These are phyloP conservation scores for Fissipunctia ypsillon DNA, from an alignment of 2,888 invertebrate genomes.

Conservation along the genomic window DNA sequence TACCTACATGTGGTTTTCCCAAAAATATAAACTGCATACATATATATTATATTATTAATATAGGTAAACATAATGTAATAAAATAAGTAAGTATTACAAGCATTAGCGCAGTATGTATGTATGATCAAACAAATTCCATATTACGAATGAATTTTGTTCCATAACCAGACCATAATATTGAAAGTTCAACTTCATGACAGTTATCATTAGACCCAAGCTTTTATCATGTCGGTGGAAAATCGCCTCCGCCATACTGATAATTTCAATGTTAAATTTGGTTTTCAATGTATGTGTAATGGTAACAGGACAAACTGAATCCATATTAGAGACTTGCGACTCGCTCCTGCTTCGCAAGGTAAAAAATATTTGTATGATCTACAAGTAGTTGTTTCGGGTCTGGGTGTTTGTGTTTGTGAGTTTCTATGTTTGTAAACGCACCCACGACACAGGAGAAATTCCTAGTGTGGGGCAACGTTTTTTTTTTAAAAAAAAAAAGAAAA, in stretches of 20 bases:
- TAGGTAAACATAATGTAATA: not conserved
- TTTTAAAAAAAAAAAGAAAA: too few species aligned
- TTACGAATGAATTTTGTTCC: not conserved
- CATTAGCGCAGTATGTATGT: not conserved
- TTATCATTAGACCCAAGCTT: not conserved
- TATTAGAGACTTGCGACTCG: not conserved
- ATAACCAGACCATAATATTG: not conserved
- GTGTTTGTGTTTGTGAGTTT: too few species aligned
- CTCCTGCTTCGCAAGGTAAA: not conserved
- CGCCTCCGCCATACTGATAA: not conserved
- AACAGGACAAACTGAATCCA: not conserved
- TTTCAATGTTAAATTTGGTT: too few species aligned
- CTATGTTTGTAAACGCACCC: too few species aligned
- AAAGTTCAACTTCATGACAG: not conserved
- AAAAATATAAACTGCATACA: conserved; percentile 5
- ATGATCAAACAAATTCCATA: not conserved
- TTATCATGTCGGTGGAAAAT: not conserved
- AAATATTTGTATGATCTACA: too few species aligned
- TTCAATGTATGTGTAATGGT: not conserved
- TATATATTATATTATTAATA: not conserved
- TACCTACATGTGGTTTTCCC: conserved; percentile 13
- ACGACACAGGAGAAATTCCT: too few species aligned
- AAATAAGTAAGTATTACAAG: conserved; percentile 1
- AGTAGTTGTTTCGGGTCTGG: too few species aligned
- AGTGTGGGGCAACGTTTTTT: too few species aligned